Base-by-base conservation (phyloP, 2,888 invertebrate species). In the Marasmarcha lunaedactyla region DNA sequence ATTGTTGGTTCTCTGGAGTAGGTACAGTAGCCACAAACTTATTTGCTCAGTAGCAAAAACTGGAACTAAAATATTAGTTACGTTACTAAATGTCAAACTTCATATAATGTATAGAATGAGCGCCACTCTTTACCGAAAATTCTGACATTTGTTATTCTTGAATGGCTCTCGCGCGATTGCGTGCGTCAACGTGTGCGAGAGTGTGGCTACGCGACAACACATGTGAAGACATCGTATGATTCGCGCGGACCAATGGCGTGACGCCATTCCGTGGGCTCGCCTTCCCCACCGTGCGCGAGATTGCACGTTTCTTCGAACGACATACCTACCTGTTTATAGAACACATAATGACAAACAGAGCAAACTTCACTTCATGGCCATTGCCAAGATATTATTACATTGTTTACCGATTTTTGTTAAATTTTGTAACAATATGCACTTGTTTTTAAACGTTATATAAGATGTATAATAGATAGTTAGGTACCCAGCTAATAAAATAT, bases 151-250 rank as follows among this genome's bases (percentile, higher is more conserved):
- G n/a, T n/a, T 3, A 11, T 30, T 30, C n/a, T 4, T 30, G 30
- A 30, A 30, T 30, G 30, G 30, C n/a, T 4, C n/a, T 9, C 30
- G 11, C 20, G 3, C 20, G 20, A 30, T 30, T 30, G 10, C 30
- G 30, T 30, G 6, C 10, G 7, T 20, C 20, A 7, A 7, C 7
- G 20, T 20, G 20, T 20, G 20, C 20, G 20, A 5, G 3, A 20
- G 4, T 20, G 20, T 20, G 7, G 20, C 20, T 7, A 20, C 20
- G 20, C 20, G 7, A 3, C 4, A 72, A 72, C 73, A 77, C 72
- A 60, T 47, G 45, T 44, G 57, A 55, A 63, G 58, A 69, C 54
- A 83, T 84, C 84, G 69, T 83, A 83, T 70, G 84, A 84, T 84
- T 52, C 54, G 42, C 42, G 49, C 49, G 51, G 61, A 58, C 84